phyloP scores from a whole-genome alignment of 2,797 vertebrate species.

The Bufotes viridis region DNA sequence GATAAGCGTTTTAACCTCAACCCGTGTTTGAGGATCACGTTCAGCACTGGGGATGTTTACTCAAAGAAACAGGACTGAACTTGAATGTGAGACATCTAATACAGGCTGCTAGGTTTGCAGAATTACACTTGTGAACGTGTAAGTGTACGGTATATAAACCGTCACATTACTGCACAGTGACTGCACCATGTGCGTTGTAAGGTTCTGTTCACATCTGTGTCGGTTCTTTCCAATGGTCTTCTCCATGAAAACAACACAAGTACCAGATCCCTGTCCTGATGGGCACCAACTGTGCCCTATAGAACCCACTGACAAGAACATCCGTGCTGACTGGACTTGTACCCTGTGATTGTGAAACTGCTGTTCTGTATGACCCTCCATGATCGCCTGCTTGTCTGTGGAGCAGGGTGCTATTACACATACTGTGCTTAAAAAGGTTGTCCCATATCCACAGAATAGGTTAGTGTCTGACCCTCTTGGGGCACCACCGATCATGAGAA shows the following conservation, averaged over 20 bases:
- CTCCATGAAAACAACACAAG: too few species aligned
- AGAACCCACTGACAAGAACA: too few species aligned
- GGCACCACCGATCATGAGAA: too few species aligned
- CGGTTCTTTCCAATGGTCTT: too few species aligned
- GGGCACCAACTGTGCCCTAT: too few species aligned
- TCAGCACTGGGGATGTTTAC: conserved; percentile 3
- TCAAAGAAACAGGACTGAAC: conserved; percentile 13
- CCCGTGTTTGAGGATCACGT: neutral
- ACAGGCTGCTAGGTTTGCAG: neutral
- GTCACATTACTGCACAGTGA: neutral
- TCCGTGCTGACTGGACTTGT: too few species aligned
- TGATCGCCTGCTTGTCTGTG: too few species aligned
- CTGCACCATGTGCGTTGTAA: neutral
- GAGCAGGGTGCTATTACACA: too few species aligned
- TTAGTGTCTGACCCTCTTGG: too few species aligned
- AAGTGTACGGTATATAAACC: neutral
- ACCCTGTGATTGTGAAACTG: neutral
- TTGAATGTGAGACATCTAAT: neutral
- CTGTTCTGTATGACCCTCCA: neutral
- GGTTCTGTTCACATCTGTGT: neutral
- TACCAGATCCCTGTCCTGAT: too few species aligned
- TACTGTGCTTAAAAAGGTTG: too few species aligned
- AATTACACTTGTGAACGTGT: neutral
- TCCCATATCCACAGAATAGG: too few species aligned
- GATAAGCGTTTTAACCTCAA: neutral